These are phyloP conservation scores for Caenorhabditis sulstoni DNA, from an alignment of 2,888 invertebrate genomes.

Conservation along the genomic window DNA sequence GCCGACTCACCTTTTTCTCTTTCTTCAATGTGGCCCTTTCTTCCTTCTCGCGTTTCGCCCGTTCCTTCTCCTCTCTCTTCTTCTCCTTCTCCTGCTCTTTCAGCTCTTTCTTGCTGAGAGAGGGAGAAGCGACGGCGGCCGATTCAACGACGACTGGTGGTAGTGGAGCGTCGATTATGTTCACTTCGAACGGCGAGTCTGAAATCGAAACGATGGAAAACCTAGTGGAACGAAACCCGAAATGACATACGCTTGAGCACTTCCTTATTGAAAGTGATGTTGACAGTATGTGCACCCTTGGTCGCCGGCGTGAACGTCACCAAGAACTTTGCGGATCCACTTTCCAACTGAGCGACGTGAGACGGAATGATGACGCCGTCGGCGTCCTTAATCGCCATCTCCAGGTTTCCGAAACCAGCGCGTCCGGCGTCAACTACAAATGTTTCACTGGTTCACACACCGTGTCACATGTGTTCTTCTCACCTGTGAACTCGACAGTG, in stretches of 20 bases:
- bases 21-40: constrained; percentile 71
- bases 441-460: constrained; percentile 11
- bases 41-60: constrained; percentile 76
- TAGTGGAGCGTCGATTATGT: constrained; percentile 83
- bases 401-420: constrained; percentile 93
- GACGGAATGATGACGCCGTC: constrained; percentile 86
- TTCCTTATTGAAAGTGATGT: constrained; percentile 97
- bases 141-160: constrained; percentile 35
- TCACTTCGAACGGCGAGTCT: constrained; percentile 87
- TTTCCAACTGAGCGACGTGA: constrained; percentile 80
- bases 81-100: constrained; percentile 70
- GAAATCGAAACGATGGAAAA: constrained; percentile 57
- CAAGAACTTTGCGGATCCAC: constrained; percentile 85
- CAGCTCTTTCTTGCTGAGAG: constrained; percentile 66
- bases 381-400: constrained; percentile 93
- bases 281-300: constrained; percentile 93
- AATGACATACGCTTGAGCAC: constrained; percentile 81
- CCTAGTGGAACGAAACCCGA: neutral
- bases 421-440: constrained; percentile 91
- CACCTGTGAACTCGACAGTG: constrained; percentile 81
- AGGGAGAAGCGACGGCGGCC: constrained; percentile 59
- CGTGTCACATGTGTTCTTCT: constrained; percentile 38
- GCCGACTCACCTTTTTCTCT: constrained; percentile 64
- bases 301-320: constrained; percentile 97
- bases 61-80: constrained; percentile 73